Percentiles rank a stretch among this genome's conserved stretches.
phyloP scores from a whole-genome alignment of 2,888 invertebrate genomes.

The Cancer borealis region DNA sequence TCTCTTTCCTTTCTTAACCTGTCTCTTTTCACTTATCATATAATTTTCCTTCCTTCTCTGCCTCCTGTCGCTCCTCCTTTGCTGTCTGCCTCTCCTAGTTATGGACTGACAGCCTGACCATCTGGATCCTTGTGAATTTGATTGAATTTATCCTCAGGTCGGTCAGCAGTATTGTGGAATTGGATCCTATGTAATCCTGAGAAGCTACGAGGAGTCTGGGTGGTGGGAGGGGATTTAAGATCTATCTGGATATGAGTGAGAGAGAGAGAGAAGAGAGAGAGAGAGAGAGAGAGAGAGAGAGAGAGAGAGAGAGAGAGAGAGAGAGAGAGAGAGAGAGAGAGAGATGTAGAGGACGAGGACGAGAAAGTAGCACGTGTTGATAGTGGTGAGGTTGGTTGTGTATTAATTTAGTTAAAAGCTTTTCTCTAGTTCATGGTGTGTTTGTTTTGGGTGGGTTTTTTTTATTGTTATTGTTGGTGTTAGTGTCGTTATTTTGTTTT shows the following conservation, averaged over 20 bases:
- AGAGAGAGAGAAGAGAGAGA: not conserved
- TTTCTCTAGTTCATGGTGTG: not conserved
- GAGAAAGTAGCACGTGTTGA: not conserved
- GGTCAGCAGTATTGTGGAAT: slow-evolving; percentile 27
- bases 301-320: not conserved
- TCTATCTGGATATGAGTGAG: slow-evolving; percentile 7
- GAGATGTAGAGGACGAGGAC: not conserved
- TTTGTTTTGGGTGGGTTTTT: not conserved
- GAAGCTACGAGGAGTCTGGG: not conserved
- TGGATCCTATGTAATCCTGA: not conserved
- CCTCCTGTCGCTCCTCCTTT: not conserved
- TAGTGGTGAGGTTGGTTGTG: not conserved
- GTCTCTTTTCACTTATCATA: no score
- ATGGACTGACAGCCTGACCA: slow-evolving; percentile 3
- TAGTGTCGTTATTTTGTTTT: not conserved
- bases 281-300: slow-evolving; percentile 8
- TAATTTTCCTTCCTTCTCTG: not conserved
- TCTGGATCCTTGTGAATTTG: slow-evolving; percentile 5
- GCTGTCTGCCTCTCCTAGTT: not conserved
- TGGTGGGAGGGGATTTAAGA: not conserved
- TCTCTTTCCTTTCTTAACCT: not conserved
- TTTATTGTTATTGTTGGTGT: not conserved
- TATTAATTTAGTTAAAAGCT: slow-evolving; percentile 15
- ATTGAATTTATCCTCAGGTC: slow-evolving; percentile 20
- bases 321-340: not conserved